Conservation (phyloP, 2,113 vertebrate species). For the Stegostoma tigrinum region DNA sequence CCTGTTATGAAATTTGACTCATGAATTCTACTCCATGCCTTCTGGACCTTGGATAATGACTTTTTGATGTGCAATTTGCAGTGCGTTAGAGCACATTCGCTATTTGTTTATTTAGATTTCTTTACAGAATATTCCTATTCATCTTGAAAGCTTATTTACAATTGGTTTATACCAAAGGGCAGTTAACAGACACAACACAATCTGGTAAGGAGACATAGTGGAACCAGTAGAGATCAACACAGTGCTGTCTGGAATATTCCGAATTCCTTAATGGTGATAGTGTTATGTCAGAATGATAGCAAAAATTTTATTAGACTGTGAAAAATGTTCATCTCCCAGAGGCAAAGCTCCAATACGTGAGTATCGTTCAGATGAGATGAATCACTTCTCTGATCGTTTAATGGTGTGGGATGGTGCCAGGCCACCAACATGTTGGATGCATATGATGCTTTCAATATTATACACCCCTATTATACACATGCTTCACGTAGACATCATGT, state of each 20-base stretch:
- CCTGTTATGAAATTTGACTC: background rate
- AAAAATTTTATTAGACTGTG: background rate
- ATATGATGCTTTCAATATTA: background rate
- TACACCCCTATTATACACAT: too few relatives aligned
- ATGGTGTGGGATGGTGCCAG: background rate
- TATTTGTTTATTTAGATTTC: conserved; percentile 9
- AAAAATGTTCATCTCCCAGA: conserved; percentile 4
- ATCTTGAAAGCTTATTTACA: conserved; percentile 26
- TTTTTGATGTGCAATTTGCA: conserved; percentile 18
- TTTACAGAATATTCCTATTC: background rate
- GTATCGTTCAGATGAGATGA: background rate
- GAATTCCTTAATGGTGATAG: conserved; percentile 3
- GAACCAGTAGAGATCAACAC: conserved; percentile 8
- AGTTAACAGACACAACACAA: conserved; percentile 20
- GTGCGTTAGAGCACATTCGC: background rate
- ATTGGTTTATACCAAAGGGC: background rate
- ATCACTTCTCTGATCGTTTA: too few relatives aligned
- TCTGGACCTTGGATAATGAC: conserved; percentile 20
- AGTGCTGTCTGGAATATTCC: background rate
- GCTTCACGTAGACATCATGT: background rate
- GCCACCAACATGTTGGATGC: background rate
- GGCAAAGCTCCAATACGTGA: background rate
- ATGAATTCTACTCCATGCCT: background rate
- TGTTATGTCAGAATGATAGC: conserved; percentile 18
- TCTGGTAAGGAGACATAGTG: background rate